phyloP scores from a whole-genome alignment of 2,797 vertebrate genomes.

The Protonibea diacanthus region DNA sequence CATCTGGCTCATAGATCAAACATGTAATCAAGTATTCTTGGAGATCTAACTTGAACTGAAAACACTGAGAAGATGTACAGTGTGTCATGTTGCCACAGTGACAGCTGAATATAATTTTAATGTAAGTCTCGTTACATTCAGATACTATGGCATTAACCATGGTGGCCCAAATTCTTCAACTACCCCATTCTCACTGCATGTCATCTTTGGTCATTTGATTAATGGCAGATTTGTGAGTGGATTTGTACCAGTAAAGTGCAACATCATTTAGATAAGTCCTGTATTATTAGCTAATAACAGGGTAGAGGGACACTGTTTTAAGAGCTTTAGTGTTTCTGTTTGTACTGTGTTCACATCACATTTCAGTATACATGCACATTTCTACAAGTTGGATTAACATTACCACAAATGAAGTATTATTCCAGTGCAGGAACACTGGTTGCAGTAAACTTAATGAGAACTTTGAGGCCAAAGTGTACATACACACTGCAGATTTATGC shows the following conservation, averaged over 20 bases:
- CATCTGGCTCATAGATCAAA: constrained; percentile 72
- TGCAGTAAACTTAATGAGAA: not conserved
- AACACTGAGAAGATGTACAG: constrained; percentile 29
- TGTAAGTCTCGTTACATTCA: constrained; percentile 8
- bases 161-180: not conserved
- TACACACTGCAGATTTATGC: not conserved
- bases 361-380: not conserved
- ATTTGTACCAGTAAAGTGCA: not conserved
- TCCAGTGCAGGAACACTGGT: not conserved
- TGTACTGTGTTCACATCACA: not conserved
- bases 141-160: not conserved
- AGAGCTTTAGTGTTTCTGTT: not conserved
- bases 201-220: not conserved
- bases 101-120: constrained; percentile 26
- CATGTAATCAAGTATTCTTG: constrained; percentile 48
- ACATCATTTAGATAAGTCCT: not conserved
- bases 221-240: not conserved
- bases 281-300: not conserved
- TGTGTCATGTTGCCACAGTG: constrained; percentile 22
- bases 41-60: constrained; percentile 45
- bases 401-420: not conserved
- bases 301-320: not conserved
- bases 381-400: not conserved
- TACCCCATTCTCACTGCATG: not conserved
- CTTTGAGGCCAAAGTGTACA: not conserved